Evolutionary conservation across 2,888 invertebrate species (phyloP).

Genomic region (Tachina grossa): DNA sequence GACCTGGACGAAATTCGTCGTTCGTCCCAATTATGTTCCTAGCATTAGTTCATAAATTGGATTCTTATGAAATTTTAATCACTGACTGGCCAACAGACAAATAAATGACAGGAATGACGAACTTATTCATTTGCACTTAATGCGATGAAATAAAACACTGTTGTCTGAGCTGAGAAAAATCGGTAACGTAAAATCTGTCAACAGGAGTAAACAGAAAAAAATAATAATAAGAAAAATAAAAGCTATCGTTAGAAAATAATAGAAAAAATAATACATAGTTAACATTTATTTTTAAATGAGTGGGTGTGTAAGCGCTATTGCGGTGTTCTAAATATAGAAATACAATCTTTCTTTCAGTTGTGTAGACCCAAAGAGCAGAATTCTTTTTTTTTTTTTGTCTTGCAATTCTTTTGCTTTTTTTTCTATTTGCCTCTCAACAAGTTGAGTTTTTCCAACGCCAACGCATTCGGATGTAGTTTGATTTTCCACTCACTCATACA

Average conservation of each 20-base stretch:
- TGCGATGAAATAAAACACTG: conserved; percentile 6
- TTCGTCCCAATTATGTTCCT: too few species aligned
- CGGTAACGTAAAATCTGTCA: not conserved
- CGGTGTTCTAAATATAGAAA: conserved; percentile 43
- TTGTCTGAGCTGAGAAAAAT: not conserved
- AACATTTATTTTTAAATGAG: not conserved
- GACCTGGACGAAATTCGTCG: too few species aligned
- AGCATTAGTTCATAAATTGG: too few species aligned
- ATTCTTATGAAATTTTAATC: too few species aligned
- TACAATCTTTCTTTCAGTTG: conserved; percentile 4
- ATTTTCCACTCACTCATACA: conserved; percentile 33
- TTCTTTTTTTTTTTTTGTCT: conserved; percentile 3
- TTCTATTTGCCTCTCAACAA: conserved; percentile 11
- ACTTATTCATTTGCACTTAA: not conserved
- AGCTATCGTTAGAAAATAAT: not conserved
- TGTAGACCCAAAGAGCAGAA: not conserved
- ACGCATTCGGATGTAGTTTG: conserved; percentile 59
- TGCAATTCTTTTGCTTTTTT: not conserved
- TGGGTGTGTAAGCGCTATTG: not conserved
- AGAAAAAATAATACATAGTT: not conserved
- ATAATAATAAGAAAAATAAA: not conserved
- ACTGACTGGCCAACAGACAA: not conserved
- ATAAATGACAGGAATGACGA: not conserved
- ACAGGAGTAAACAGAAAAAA: not conserved
- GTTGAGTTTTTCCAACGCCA: conserved; percentile 48